These are phyloP conservation scores for Drosophila watanabei DNA, from an alignment of 1,140 invertebrate genomes.

Conservation along the genomic window DNA sequence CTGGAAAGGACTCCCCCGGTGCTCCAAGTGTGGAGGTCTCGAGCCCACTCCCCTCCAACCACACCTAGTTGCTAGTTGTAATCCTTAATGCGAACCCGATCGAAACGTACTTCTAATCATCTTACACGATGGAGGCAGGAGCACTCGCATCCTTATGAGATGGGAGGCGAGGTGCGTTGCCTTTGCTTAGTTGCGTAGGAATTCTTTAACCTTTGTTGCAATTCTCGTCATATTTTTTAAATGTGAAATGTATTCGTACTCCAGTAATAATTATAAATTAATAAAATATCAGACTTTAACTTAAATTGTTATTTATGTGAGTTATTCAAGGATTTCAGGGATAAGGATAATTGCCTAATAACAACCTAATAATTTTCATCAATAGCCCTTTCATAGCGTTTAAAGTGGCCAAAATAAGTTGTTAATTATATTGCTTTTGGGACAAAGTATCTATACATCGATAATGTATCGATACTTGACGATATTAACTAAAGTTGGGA, in stretches of 20 bases:
- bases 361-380: background rate
- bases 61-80: conserved; percentile 66
- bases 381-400: background rate
- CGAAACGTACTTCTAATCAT: conserved; percentile 70
- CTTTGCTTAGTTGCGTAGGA: conserved; percentile 48
- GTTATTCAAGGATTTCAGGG: background rate
- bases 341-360: background rate
- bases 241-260: conserved; percentile 75
- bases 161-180: conserved; percentile 17
- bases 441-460: too few species aligned
- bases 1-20: conserved; percentile 36
- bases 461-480: background rate
- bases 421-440: background rate
- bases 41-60: conserved; percentile 32
- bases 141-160: conserved; percentile 11
- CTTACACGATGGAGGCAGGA: conserved; percentile 23
- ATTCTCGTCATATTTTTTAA: conserved; percentile 83
- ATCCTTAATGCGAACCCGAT: conserved; percentile 64
- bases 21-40: conserved; percentile 37
- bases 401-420: background rate
- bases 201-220: conserved; percentile 77
- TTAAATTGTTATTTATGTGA: background rate
- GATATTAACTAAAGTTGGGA: background rate
- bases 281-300: conserved; percentile 77
- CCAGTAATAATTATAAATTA: conserved; percentile 72